Evolutionary conservation across 2,113 vertebrate species (phyloP), one percentile per base, ranked within the genome.

Genomic region (Peromyscus californicus): DNA sequence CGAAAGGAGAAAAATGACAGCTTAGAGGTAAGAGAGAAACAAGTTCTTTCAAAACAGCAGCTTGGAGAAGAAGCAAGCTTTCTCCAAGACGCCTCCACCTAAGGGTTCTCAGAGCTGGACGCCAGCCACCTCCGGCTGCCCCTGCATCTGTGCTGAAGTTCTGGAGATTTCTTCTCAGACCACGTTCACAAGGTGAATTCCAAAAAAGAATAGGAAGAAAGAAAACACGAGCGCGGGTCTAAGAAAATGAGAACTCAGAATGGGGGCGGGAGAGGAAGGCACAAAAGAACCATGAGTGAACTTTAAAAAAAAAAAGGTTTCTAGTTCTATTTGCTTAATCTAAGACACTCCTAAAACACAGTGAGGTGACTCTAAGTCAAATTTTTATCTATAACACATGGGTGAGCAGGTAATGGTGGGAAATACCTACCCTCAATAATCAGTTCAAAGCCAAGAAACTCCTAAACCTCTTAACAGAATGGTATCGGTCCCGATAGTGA

Each of bases 21-120:
- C 82, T 91, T 89, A 31, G 88, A 96, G 67, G 87, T 96, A 67
- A 91, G 39, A 90, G 87, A 93, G 65, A 95, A 93, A 95, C 61
- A 93, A 95, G 75, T 89, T 91, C 83, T 94, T 95, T 87, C 85
- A 59, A 93, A 97, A 74, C 72, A 92, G 36, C 92, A 79, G 97
- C 78, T 48, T 80, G 54, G 22, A 70, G 8, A 63, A 0, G 17
- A 39, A 75, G 48, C 76, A 45, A 89, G 72, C 59, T 76, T 96
- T 86, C 61, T 93, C 72, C 51, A 48, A 26, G 59, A 42, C 8
- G 75, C 33, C 90, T 63, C 92, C 67, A 61, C 42, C 88, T 19
- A 90, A 87, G n/a, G 67, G 75, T 85, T 79, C 88, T 67, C 88
- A 95, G 87, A 67, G 26, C 91, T 63, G 63, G 88, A 92, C 80